Evolutionary conservation across 2,113 vertebrate genomes (phyloP).

Genomic region (Dicentrarchus labrax): DNA sequence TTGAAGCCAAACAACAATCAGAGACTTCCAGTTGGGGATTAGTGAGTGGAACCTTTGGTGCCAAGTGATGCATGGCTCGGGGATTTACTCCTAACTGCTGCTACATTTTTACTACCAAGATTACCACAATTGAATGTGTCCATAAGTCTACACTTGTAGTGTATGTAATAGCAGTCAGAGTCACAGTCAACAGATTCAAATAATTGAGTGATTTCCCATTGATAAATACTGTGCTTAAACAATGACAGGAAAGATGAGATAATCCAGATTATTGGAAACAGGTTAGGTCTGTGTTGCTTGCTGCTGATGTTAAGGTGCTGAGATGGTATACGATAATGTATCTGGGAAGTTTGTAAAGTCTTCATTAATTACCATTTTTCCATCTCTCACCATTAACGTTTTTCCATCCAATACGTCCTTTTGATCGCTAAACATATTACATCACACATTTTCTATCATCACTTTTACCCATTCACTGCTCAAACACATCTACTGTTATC

Average conservation of each 20-base stretch:
- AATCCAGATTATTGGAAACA: not conserved
- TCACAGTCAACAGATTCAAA: not conserved
- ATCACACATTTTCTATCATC: not conserved
- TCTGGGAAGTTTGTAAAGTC: not conserved
- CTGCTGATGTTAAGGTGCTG: not conserved
- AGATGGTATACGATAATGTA: not conserved
- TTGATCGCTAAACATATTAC: not conserved
- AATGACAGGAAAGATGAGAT: not conserved
- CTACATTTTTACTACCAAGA: not conserved
- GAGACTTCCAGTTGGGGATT: slow-evolving; percentile 31
- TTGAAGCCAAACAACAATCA: slow-evolving; percentile 30
- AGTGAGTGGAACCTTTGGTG: not conserved
- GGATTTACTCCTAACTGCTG: slow-evolving; percentile 21
- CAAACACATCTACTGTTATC: slow-evolving; percentile 36
- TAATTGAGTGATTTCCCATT: not conserved
- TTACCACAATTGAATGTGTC: slow-evolving; percentile 1
- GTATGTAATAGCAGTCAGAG: not conserved
- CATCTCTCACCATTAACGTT: not conserved
- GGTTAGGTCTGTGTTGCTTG: not conserved
- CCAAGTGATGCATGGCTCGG: not conserved
- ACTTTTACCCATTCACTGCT: slow-evolving; percentile 1
- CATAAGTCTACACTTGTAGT: not conserved
- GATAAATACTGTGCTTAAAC: not conserved
- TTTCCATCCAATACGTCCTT: not conserved
- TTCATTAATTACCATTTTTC: not conserved